These are phyloP conservation scores for Euplexia lucipara DNA, from an alignment of 2,888 invertebrate species.

Conservation along the genomic window DNA sequence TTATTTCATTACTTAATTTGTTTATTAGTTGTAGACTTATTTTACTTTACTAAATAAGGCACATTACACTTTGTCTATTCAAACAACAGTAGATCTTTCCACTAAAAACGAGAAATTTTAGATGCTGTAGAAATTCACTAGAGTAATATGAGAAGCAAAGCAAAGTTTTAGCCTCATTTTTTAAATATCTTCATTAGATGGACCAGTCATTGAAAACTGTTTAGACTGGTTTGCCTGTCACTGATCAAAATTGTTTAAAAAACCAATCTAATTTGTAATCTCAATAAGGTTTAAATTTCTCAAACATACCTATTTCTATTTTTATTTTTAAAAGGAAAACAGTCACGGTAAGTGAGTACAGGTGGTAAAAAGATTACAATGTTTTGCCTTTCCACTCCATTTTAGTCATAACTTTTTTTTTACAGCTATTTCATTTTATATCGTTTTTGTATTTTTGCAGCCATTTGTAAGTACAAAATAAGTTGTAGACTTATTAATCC, in stretches of 20 bases:
- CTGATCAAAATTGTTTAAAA: background rate
- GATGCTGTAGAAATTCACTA: constrained; percentile 20
- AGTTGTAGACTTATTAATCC: constrained; percentile 27
- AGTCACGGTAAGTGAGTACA: constrained; percentile 14
- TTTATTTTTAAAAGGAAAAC: constrained; percentile 19
- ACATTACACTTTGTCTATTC: constrained; percentile 9
- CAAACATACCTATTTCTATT: background rate
- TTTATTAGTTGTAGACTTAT: constrained; percentile 19
- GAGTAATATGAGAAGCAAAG: background rate
- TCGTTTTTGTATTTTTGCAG: constrained; percentile 56
- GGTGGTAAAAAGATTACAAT: background rate
- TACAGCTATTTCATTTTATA: constrained; percentile 12
- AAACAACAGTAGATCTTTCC: constrained; percentile 14
- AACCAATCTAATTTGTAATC: background rate
- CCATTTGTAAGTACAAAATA: constrained; percentile 59
- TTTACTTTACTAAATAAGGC: constrained; percentile 27
- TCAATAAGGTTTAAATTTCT: background rate
- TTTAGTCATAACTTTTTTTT: constrained; percentile 3
- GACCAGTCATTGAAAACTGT: background rate
- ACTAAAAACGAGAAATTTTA: constrained; percentile 10
- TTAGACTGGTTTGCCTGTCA: background rate
- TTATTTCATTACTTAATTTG: constrained; percentile 26
- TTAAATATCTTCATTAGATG: background rate
- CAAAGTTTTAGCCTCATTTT: background rate
- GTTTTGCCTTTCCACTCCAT: background rate